Percentiles rank a stretch among this genome's conserved stretches.
Evolutionary conservation across 2,888 invertebrate species (phyloP).

Genomic region (Lasioglossum calceatum): DNA sequence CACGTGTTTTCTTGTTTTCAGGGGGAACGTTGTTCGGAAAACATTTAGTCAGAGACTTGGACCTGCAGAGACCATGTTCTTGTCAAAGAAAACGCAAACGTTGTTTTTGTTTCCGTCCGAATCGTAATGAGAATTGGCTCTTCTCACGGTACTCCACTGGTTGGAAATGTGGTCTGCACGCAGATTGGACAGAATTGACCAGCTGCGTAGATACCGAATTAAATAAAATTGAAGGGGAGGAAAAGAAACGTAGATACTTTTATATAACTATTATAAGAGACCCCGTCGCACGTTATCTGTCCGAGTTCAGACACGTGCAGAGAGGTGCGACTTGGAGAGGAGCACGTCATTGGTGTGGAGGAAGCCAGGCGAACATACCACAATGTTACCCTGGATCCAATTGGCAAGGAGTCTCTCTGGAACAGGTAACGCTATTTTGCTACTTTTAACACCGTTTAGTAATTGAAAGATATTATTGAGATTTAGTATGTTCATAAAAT

Average conservation of each 20-base stretch:
- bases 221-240: slow-evolving; percentile 94
- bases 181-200: slow-evolving; percentile 99
- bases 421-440: slow-evolving; percentile 78
- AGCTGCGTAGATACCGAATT: slow-evolving; percentile 96
- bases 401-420: slow-evolving; percentile 95
- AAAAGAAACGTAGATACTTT: slow-evolving; percentile 94
- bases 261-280: slow-evolving; percentile 98
- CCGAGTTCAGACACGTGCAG: slow-evolving; percentile 98
- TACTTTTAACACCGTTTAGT: slow-evolving; percentile 3
- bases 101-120: slow-evolving; percentile 96
- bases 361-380: slow-evolving; percentile 92
- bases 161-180: slow-evolving; percentile 99
- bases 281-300: slow-evolving; percentile 96
- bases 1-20: slow-evolving; percentile 65
- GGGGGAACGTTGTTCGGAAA: slow-evolving; percentile 98
- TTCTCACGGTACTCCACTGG: slow-evolving; percentile 99
- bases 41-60: slow-evolving; percentile 97
- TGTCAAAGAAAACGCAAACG: slow-evolving; percentile 95
- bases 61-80: slow-evolving; percentile 96
- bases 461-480: slow-evolving; percentile 27
- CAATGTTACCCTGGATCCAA: slow-evolving; percentile 91
- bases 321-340: slow-evolving; percentile 98
- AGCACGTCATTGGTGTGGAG: slow-evolving; percentile 87
- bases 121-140: slow-evolving; percentile 97
- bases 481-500: slow-evolving; percentile 24